Evolutionary conservation across 2,113 vertebrate species (phyloP).

Genomic region (Nanorana parkeri): DNA sequence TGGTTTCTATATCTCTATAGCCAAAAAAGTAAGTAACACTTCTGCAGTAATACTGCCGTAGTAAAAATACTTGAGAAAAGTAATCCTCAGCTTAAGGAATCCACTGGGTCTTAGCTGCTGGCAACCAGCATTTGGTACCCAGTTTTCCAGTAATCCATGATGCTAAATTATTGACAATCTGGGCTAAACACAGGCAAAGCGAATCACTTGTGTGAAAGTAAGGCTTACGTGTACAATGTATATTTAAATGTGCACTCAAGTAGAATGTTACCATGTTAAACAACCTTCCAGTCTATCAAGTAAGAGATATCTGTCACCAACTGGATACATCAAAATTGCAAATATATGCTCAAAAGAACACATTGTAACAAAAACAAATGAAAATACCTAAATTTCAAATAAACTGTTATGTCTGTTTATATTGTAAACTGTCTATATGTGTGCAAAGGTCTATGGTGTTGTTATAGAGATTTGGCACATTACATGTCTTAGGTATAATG

Average conservation of each 20-base stretch:
- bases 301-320: not conserved
- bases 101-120: not conserved
- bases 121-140: not conserved
- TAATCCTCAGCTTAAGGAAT: conserved; percentile 20
- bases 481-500: too few species aligned
- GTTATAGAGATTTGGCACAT: too few species aligned
- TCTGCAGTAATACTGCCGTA: conserved; percentile 65
- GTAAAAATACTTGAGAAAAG: conserved; percentile 70
- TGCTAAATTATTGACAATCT: not conserved
- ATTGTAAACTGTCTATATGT: too few species aligned
- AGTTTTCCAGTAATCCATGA: not conserved
- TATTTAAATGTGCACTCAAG: not conserved
- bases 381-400: too few species aligned
- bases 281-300: not conserved
- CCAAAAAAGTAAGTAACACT: conserved; percentile 72
- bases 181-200: not conserved
- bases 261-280: not conserved
- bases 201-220: conserved; percentile 15
- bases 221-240: conserved; percentile 3
- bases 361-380: too few species aligned
- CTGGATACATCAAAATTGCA: not conserved
- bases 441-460: too few species aligned
- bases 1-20: conserved; percentile 66
- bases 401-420: too few species aligned
- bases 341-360: too few species aligned